phyloP scores from a whole-genome alignment of 1,140 invertebrate species.

The Thaumetopoea pityocampa region DNA sequence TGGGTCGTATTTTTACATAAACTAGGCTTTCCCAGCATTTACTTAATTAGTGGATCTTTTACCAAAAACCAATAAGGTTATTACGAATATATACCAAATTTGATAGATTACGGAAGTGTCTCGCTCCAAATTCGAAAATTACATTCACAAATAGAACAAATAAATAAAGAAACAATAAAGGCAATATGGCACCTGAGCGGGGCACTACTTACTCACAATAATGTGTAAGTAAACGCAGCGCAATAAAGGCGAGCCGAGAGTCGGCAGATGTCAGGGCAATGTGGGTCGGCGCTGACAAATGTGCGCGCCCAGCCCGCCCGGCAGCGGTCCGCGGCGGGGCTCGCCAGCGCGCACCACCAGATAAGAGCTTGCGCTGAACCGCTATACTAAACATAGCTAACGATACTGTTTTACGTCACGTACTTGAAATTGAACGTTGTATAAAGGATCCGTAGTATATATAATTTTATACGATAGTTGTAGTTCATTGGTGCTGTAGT shows the following conservation, averaged over 20 bases:
- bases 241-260: conserved; percentile 30
- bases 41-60: too few species aligned
- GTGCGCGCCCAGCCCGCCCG: conserved; percentile 32
- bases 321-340: conserved; percentile 39
- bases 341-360: too few species aligned
- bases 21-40: too few species aligned
- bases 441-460: too few species aligned
- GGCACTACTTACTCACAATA: conserved; percentile 37
- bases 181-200: conserved; percentile 16
- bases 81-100: too few species aligned
- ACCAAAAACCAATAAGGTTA: too few species aligned
- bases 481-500: too few species aligned
- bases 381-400: conserved; percentile 17
- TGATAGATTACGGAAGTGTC: not conserved
- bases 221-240: conserved; percentile 31
- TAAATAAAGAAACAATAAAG: conserved; percentile 16
- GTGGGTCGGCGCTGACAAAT: conserved; percentile 65
- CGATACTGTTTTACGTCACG: too few species aligned
- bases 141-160: conserved; percentile 9
- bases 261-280: conserved; percentile 54
- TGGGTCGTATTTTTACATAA: too few species aligned
- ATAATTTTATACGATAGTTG: too few species aligned
- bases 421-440: too few species aligned
- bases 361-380: too few species aligned
- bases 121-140: not conserved